Evolutionary conservation across 2,113 vertebrate species (phyloP).

Genomic region (Symphodus melops): DNA sequence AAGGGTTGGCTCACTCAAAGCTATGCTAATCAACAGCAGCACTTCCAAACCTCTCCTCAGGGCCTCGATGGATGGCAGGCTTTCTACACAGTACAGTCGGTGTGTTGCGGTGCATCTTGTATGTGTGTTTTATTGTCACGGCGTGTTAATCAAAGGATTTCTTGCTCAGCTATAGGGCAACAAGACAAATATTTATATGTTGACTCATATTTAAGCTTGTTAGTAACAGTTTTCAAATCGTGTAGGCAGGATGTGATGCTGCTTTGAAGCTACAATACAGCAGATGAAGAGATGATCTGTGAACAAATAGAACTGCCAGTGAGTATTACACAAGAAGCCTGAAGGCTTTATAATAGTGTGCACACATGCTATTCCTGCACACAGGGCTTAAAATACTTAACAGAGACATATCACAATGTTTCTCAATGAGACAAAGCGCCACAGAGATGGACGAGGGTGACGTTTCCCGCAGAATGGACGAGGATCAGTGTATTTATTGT

Average conservation of each 20-base stretch:
- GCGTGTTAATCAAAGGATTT: constrained; percentile 55
- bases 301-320: constrained; percentile 47
- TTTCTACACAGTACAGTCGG: constrained; percentile 20
- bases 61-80: constrained; percentile 25
- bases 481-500: constrained; percentile 40
- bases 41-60: constrained; percentile 62
- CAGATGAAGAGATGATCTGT: constrained; percentile 55
- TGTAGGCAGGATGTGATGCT: constrained; percentile 37
- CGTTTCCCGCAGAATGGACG: neutral
- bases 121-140: constrained; percentile 52
- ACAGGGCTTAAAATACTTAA: constrained; percentile 11
- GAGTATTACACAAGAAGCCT: constrained; percentile 33
- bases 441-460: neutral
- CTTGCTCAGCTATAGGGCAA: constrained; percentile 41
- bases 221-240: constrained; percentile 47
- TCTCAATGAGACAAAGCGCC: constrained; percentile 14
- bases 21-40: constrained; percentile 79
- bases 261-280: constrained; percentile 25
- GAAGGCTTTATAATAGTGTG: constrained; percentile 27
- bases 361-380: constrained; percentile 9
- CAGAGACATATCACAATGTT: constrained; percentile 1
- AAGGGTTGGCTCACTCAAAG: constrained; percentile 79
- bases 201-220: constrained; percentile 67
- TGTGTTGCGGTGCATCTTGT: constrained; percentile 18
- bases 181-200: constrained; percentile 52